Base-by-base conservation (phyloP, 64 coral and sea anemone species). In the Actinia tenebrosa region DNA sequence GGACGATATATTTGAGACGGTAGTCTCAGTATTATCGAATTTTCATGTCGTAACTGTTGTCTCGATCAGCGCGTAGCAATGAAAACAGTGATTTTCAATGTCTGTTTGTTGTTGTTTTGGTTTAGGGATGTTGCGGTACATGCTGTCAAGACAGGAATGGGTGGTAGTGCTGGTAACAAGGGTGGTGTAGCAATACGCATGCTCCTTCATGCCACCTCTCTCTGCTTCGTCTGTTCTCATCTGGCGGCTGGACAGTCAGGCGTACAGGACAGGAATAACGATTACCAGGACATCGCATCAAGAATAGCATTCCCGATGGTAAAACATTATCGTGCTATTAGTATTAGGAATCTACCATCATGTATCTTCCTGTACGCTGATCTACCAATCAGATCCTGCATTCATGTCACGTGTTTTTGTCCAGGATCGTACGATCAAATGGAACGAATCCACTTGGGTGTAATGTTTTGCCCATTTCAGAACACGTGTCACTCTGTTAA, bases 171-270 rank as follows among this genome's bases (percentile, higher is more conserved):
- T 71, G 97, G 97, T 16, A 99, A 99, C 88, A 99, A 99, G 62
- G 97, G 97, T 45, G 97, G 97, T 18, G 97, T 99, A 42, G 97
- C 93, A 23, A 99, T 99, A 52, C 88, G 90, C 30, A 71, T 99
- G 7, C 27, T 93, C 13, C 86, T 99, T 23, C 97, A 99, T 59
- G 93, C 90, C 23, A 99, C 93, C 17, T 95, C 97, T 0, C 66
- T 99, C 7, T 99, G 97, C 77, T 99, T 99, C 43, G 89, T 99
- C 53, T 99, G 97, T 60, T 99, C 97, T 22, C 97, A 99, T 50
- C 62, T 99, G 60, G 97, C 97, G 45, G 97, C 97, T 23, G 95
- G 95, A 60, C 95, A 98, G 80, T 98, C 95, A 0, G 89, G 91
- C 56, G 92, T 98, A 58, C 71, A 63, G n/a, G 95, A 95, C 37